Evolutionary conservation across 2,797 vertebrate genomes (phyloP).

Genomic region (Gymnocypris eckloni): DNA sequence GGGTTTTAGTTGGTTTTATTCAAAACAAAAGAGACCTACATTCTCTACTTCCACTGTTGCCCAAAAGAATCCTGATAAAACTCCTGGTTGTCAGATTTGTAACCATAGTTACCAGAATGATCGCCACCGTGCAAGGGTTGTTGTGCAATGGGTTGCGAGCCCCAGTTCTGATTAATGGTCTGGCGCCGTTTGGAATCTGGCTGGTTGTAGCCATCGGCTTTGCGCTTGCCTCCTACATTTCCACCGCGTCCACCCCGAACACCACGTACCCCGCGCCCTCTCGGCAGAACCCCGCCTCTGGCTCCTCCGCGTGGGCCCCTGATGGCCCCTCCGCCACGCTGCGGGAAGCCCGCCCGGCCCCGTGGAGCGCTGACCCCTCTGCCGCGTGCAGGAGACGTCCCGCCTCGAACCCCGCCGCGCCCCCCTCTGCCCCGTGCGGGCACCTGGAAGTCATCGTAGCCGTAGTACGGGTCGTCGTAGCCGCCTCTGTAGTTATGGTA

Average conservation of each 20-base stretch:
- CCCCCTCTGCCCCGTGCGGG: conserved; percentile 90
- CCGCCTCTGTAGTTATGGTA: conserved; percentile 97
- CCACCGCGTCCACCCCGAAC: conserved; percentile 98
- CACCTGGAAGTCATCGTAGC: conserved; percentile 96
- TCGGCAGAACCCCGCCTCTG: conserved; percentile 93
- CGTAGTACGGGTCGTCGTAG: conserved; percentile 97
- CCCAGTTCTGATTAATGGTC: conserved; percentile 99
- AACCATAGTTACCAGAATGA: conserved; percentile 99
- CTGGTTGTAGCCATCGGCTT: conserved; percentile 99
- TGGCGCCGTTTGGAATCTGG: conserved; percentile 99
- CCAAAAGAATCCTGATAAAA: conserved; percentile 99
- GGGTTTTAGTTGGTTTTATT: conserved; percentile 51
- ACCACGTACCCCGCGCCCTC: conserved; percentile 99
- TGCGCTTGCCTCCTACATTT: conserved; percentile 99
- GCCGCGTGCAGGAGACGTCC: conserved; percentile 87
- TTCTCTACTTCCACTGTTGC: conserved; percentile 98
- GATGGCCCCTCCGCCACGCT: conserved; percentile 85
- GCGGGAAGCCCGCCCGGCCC: conserved; percentile 87
- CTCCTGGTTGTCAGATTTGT: conserved; percentile 99
- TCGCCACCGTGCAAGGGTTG: conserved; percentile 98
- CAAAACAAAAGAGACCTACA: conserved; percentile 78
- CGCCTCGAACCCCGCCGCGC: conserved; percentile 86
- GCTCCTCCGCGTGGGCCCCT: conserved; percentile 88
- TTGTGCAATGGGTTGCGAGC: conserved; percentile 99
- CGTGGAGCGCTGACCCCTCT: conserved; percentile 84